These are phyloP conservation scores for Macrosiphum euphorbiae DNA, from an alignment of 2,888 invertebrate species.

Conservation along the genomic window DNA sequence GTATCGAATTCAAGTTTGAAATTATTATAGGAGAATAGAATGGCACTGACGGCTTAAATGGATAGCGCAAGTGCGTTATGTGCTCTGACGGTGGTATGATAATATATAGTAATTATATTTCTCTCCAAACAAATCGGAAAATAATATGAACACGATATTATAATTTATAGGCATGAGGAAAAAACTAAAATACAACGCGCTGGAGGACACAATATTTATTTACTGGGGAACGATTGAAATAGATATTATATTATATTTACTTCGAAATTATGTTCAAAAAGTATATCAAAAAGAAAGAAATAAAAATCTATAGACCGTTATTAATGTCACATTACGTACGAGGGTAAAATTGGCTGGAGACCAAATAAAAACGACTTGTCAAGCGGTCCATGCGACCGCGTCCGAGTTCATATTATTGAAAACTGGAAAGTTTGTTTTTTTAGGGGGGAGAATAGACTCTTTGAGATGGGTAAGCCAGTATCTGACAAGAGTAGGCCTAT, in stretches of 20 bases:
- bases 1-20: constrained; percentile 52
- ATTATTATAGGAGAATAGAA: constrained; percentile 13
- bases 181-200: not conserved
- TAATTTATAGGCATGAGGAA: not conserved
- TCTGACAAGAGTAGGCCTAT: not conserved
- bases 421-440: not conserved
- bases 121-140: not conserved
- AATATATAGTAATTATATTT: not conserved
- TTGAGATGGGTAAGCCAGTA: not conserved
- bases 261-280: not conserved
- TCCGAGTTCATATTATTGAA: not conserved
- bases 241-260: not conserved
- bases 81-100: not conserved
- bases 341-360: not conserved
- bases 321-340: not conserved
- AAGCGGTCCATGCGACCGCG: not conserved
- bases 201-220: not conserved
- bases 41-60: constrained; percentile 36
- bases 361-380: not conserved
- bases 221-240: not conserved
- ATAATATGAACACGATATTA: not conserved
- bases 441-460: not conserved
- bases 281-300: not conserved
- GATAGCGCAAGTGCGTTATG: not conserved
- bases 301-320: not conserved